Base-by-base conservation (phyloP, 2,797 vertebrate species). In the Peromyscus eremicus region DNA sequence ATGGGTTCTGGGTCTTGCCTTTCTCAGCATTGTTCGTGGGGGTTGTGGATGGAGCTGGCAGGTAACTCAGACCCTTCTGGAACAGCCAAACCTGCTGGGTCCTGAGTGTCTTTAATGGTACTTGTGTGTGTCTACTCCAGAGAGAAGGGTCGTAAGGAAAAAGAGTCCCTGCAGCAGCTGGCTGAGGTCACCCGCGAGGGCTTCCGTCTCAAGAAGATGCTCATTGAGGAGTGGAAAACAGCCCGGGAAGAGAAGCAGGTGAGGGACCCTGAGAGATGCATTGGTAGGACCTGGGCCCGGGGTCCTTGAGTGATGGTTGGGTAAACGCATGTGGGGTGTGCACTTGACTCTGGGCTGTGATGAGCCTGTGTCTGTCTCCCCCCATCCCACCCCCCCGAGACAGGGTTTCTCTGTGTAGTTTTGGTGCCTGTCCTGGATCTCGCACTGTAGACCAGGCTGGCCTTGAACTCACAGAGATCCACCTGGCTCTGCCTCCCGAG, bases 151-250 rank as follows among this genome's bases (percentile, higher is more conserved):
- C 99, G 98, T 23, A 99, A 99, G 97, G 99, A 99, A 97, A 99
- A 89, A 27, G 99, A 99, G 92, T 98, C 98, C 29, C 94, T 99
- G 73, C 98, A 99, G 98, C 98, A 99, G 98, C 98, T 99, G 98
- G 99, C 99, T 0, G 99, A 99, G 96, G 98, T 99, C 8, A 99
- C 99, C n/a, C 99, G 99, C 2, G 99, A 99, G 95, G 99, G 99
- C 4, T 99, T 99, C 97, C 89, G 98, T 71, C 98, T 99, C 23
- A 99, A 99, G 97, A 98, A 99, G 88, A 98, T 99, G 86, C 99
- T 99, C 4, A 99, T 99, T 10, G 99, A 99, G 12, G 99, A 99
- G 91, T 99, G 99, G 87, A 99, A 99, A 97, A 99, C 96, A 60
- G 98, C 98, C 29, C 98, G 99, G 3, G 99, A 99, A 88, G 99